Conservation (phyloP, 2,113 vertebrate genomes). For the Ascaphus truei region DNA sequence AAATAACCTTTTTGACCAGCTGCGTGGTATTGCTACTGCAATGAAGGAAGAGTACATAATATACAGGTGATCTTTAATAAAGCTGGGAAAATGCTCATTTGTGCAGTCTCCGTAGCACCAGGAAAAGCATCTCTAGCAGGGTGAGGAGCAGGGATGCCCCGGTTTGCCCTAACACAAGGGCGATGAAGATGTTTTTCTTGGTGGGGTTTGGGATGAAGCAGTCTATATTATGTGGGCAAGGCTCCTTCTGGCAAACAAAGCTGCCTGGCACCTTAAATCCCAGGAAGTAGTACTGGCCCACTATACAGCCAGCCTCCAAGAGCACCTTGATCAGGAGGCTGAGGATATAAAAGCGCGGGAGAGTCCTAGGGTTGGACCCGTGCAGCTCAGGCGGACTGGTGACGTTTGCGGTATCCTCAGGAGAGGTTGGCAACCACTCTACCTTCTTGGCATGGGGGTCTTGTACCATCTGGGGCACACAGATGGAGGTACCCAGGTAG, state of each 20-base stretch:
- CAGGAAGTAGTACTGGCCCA: constrained; percentile 71
- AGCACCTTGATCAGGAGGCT: constrained; percentile 64
- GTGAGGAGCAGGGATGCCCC: constrained; percentile 64
- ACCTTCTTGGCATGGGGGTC: no score
- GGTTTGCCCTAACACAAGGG: constrained; percentile 69
- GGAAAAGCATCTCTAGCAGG: constrained; percentile 62
- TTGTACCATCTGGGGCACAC: no score
- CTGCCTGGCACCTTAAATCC: constrained; percentile 68
- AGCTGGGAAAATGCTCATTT: neutral
- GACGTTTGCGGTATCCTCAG: constrained; percentile 62
- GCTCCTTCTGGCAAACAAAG: constrained; percentile 61
- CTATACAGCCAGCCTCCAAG: constrained; percentile 62
- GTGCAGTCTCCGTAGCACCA: constrained; percentile 42
- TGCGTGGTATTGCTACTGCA: no score
- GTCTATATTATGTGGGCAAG: constrained; percentile 69
- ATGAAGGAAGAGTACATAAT: no score
- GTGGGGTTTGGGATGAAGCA: constrained; percentile 75
- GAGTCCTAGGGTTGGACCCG: no score
- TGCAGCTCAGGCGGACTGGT: constrained; percentile 57
- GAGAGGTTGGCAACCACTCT: no score
- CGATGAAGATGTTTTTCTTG: constrained; percentile 75
- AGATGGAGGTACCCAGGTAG: no score
- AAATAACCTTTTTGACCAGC: no score
- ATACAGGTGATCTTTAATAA: no score
- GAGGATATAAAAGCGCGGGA: constrained; percentile 61